These are phyloP conservation scores for Lepidocyrtinus sp. DNA, from an alignment of 2,888 invertebrate genomes.

Conservation along the genomic window DNA sequence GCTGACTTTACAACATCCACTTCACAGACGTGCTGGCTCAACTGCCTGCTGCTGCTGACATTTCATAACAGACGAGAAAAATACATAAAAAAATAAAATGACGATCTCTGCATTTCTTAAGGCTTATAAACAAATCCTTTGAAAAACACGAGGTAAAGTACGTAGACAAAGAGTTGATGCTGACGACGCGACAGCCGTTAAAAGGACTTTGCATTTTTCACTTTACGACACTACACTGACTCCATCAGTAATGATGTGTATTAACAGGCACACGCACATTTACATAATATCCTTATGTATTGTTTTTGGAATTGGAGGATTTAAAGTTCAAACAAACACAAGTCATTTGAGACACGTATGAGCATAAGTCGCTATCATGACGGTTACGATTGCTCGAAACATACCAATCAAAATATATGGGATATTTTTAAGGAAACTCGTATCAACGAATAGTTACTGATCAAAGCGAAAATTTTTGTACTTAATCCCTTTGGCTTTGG, in stretches of 20 bases:
- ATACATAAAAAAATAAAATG: conserved; percentile 31
- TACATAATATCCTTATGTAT: too few relatives aligned
- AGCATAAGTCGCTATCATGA: too few relatives aligned
- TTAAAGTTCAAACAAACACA: background rate
- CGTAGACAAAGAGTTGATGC: background rate
- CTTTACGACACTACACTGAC: too few relatives aligned
- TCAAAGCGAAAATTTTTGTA: too few relatives aligned
- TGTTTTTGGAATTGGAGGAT: conserved; percentile 3
- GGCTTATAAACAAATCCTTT: conserved; percentile 35
- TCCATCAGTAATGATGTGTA: background rate
- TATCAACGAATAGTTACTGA: too few relatives aligned
- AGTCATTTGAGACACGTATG: too few relatives aligned
- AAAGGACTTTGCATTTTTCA: background rate
- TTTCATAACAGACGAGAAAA: conserved; percentile 23
- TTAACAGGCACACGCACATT: background rate
- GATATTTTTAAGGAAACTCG: too few relatives aligned
- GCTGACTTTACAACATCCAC: background rate
- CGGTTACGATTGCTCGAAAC: too few relatives aligned
- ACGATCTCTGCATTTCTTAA: conserved; percentile 23
- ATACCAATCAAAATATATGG: too few relatives aligned
- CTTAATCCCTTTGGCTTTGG: too few relatives aligned
- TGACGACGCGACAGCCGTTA: conserved; percentile 7
- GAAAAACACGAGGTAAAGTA: background rate
- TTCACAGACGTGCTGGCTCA: conserved; percentile 29
- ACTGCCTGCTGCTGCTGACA: conserved; percentile 38